These are phyloP conservation scores for Erinaceus europaeus DNA, from an alignment of 2,113 vertebrate species.

Conservation along the genomic window DNA sequence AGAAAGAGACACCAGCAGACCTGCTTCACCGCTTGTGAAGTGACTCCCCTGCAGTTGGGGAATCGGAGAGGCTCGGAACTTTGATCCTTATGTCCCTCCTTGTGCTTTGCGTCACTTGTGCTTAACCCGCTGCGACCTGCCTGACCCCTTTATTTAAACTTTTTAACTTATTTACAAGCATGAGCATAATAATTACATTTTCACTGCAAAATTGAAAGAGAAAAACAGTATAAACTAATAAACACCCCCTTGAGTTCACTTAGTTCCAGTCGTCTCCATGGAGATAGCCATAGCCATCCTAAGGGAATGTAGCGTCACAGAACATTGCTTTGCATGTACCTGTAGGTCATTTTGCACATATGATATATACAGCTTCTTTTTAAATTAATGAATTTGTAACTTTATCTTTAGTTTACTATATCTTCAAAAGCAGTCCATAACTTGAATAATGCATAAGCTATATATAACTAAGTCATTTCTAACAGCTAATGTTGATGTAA, in stretches of 20 bases:
- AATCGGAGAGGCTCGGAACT: no score
- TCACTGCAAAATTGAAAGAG: neutral
- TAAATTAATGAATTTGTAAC: neutral
- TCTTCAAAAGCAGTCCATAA: neutral
- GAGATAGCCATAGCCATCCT: neutral
- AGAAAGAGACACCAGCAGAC: no score
- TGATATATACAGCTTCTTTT: neutral
- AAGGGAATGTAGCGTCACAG: neutral
- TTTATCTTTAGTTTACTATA: neutral
- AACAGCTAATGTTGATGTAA: neutral
- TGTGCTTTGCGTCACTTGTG: no score
- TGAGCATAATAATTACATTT: neutral
- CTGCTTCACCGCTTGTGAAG: no score
- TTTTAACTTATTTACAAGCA: neutral
- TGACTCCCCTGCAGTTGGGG: no score
- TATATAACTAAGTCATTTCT: no score
- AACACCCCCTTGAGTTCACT: neutral
- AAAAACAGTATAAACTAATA: neutral
- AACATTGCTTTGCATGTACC: neutral
- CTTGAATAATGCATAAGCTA: neutral
- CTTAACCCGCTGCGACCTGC: no score
- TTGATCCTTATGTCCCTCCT: no score
- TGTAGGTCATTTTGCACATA: neutral
- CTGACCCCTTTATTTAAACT: neutral
- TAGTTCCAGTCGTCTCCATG: neutral